Evolutionary conservation across 2,797 vertebrate species (phyloP).

Genomic region (Mustela erminea): DNA sequence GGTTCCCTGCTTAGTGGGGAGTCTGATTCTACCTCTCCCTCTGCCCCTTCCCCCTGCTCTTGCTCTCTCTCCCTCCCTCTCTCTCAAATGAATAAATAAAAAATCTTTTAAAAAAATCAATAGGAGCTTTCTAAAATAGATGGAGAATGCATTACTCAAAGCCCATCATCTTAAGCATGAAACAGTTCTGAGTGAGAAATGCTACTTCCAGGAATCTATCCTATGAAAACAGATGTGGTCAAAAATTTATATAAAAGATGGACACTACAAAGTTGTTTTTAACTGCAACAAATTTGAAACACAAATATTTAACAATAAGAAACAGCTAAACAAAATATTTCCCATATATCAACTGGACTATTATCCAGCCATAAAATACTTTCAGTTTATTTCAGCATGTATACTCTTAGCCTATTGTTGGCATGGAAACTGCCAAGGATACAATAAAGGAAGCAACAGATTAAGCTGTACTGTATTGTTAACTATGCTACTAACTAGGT

Average conservation of each 20-base stretch:
- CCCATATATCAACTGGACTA: neutral
- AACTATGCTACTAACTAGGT: neutral
- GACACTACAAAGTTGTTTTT: constrained; percentile 24
- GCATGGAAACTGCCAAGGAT: neutral
- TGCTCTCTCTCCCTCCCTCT: too few relatives aligned
- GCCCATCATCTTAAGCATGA: neutral
- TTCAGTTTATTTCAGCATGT: neutral
- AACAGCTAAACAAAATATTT: neutral
- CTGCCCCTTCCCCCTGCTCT: too few relatives aligned
- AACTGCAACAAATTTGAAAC: neutral
- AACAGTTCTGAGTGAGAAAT: neutral
- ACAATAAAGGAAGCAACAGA: neutral
- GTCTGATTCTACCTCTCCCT: too few relatives aligned
- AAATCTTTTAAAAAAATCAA: too few relatives aligned
- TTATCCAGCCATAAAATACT: neutral
- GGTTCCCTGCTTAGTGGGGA: too few relatives aligned
- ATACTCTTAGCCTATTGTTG: neutral
- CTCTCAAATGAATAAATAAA: too few relatives aligned
- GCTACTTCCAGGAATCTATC: neutral
- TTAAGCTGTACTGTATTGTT: neutral
- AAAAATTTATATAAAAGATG: constrained; percentile 13
- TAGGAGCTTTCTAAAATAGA: neutral
- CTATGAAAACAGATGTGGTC: neutral
- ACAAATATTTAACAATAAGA: neutral
- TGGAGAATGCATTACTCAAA: neutral